Evolutionary conservation across 1,140 invertebrate species (phyloP).

Genomic region (Philaenus spumarius): DNA sequence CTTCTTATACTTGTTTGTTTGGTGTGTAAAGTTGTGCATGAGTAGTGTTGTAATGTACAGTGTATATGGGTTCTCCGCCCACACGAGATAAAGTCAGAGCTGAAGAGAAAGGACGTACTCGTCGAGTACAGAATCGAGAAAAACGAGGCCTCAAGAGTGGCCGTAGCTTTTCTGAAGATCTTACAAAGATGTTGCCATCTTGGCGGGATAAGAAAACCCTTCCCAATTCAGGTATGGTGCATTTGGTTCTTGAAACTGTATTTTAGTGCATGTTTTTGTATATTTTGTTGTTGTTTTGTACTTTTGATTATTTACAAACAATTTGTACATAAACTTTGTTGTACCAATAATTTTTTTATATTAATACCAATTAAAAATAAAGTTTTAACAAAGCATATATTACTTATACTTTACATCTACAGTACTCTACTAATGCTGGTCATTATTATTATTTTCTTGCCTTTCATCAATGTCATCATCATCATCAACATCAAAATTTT

Average conservation of each 20-base stretch:
- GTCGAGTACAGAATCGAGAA: slow-evolving; percentile 29
- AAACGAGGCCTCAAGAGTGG: slow-evolving; percentile 30
- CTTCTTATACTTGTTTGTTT: neutral
- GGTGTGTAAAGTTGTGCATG: neutral
- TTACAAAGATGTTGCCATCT: slow-evolving; percentile 31
- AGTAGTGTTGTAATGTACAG: slow-evolving; percentile 27
- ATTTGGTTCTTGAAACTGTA: neutral
- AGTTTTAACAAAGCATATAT: too few relatives aligned
- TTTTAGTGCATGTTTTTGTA: too few relatives aligned
- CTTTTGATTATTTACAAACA: too few relatives aligned
- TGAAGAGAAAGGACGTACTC: slow-evolving; percentile 55
- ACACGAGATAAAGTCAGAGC: slow-evolving; percentile 63
- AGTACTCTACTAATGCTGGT: too few relatives aligned
- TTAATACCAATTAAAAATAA: too few relatives aligned
- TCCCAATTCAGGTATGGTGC: slow-evolving; percentile 12
- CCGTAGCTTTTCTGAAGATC: slow-evolving; percentile 32
- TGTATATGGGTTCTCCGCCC: slow-evolving; percentile 63
- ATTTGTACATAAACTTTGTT: too few relatives aligned
- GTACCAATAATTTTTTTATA: too few relatives aligned
- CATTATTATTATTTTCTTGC: too few relatives aligned
- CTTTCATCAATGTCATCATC: too few relatives aligned
- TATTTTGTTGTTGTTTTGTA: too few relatives aligned
- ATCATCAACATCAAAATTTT: too few relatives aligned
- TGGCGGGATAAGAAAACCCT: slow-evolving; percentile 20
- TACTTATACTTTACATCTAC: too few relatives aligned